These are phyloP conservation scores for Rhinella marina DNA, from an alignment of 2,797 vertebrate species.

Conservation along the genomic window DNA sequence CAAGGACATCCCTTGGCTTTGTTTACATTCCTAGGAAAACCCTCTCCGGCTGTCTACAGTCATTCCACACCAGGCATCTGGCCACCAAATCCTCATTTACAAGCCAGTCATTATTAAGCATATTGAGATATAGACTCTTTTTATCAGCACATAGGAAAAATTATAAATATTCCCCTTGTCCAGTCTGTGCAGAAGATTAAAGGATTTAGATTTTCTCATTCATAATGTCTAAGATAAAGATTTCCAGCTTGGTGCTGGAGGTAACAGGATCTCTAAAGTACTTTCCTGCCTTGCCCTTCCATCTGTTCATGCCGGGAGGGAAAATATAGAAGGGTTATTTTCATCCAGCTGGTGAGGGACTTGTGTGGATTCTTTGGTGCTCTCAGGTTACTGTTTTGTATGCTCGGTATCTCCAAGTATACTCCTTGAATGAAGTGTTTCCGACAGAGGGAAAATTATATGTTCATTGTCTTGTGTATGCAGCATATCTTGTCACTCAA, in stretches of 20 bases:
- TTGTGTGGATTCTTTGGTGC: constrained; percentile 20
- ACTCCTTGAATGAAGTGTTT: constrained; percentile 15
- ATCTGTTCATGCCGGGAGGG: constrained; percentile 47
- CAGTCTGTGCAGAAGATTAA: constrained; percentile 9
- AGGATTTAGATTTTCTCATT: not conserved
- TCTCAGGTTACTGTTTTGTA: constrained; percentile 46
- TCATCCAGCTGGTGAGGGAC: constrained; percentile 53
- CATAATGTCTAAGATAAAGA: constrained; percentile 8
- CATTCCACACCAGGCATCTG: constrained; percentile 10
- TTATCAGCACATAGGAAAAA: not conserved
- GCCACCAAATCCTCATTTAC: constrained; percentile 8
- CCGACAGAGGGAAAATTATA: not conserved
- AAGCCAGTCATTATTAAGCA: not conserved
- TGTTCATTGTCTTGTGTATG: not conserved
- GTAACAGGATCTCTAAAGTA: constrained; percentile 55
- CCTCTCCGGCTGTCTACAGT: constrained; percentile 49
- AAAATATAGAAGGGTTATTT: constrained; percentile 45
- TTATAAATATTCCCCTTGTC: constrained; percentile 15
- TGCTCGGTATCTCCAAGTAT: constrained; percentile 57
- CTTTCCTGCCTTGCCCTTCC: constrained; percentile 40
- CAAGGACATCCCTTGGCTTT: constrained; percentile 13
- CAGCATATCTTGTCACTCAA: not conserved
- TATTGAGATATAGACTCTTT: not conserved
- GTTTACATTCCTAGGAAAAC: constrained; percentile 30
- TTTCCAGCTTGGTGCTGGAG: constrained; percentile 24